Evolutionary conservation across 2,888 invertebrate genomes (phyloP).

Genomic region (Chrysolina oricalcia): DNA sequence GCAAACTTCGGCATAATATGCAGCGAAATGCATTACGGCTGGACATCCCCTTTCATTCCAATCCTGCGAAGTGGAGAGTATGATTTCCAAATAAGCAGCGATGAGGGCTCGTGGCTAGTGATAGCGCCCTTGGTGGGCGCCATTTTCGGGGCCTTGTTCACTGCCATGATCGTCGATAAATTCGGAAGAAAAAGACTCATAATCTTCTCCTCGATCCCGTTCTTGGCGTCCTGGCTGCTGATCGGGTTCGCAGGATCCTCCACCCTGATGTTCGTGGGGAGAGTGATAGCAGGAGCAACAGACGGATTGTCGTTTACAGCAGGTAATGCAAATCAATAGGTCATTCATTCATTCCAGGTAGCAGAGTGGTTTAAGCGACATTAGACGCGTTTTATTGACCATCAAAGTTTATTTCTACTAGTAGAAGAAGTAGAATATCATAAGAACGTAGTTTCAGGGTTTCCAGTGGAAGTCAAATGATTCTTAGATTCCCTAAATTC

Average conservation of each 20-base stretch:
- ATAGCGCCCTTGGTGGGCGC: constrained; percentile 80
- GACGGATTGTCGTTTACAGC: constrained; percentile 70
- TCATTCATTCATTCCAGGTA: too few relatives aligned
- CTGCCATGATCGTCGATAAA: constrained; percentile 78
- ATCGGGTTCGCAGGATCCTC: constrained; percentile 76
- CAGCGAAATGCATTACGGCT: constrained; percentile 72
- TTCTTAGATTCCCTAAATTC: too few relatives aligned
- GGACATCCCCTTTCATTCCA: constrained; percentile 77
- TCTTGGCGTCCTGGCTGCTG: constrained; percentile 78
- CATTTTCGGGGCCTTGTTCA: constrained; percentile 76
- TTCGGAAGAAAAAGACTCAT: constrained; percentile 79
- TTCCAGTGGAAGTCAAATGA: too few relatives aligned
- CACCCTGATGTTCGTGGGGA: constrained; percentile 73
- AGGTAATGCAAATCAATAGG: background rate
- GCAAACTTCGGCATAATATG: constrained; percentile 66
- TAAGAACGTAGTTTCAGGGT: too few relatives aligned
- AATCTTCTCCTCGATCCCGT: constrained; percentile 77
- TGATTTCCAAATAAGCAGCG: constrained; percentile 72
- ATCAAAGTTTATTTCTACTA: too few relatives aligned
- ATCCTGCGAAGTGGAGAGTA: constrained; percentile 72
- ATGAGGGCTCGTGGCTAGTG: constrained; percentile 77
- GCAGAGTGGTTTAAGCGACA: too few relatives aligned
- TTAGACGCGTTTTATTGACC: too few relatives aligned
- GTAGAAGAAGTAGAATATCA: too few relatives aligned
- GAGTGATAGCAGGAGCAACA: constrained; percentile 77